A percentile compares a stretch with the other conserved stretches of the same genome.
These are phyloP conservation scores for Gouania willdenowi DNA, from an alignment of 2,797 vertebrate genomes.

Conservation along the genomic window DNA sequence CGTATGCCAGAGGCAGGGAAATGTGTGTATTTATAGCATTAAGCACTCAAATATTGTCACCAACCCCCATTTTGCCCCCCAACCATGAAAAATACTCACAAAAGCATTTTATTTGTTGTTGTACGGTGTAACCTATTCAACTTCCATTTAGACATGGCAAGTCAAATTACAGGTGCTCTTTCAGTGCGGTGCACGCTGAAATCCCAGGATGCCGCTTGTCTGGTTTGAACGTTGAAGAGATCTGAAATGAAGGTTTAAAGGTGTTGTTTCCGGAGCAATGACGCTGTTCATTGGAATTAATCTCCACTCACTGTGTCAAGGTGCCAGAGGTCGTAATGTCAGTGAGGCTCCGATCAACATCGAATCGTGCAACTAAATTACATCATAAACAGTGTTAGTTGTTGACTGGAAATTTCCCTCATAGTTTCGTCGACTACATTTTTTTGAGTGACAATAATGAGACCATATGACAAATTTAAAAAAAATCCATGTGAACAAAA, in stretches of 20 bases:
- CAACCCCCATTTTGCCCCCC: conserved; percentile 68
- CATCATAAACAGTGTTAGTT: too few relatives aligned
- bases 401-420: too few relatives aligned
- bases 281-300: conserved; percentile 51
- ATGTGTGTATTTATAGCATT: conserved; percentile 75
- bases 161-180: conserved; percentile 60
- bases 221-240: conserved; percentile 29
- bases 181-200: conserved; percentile 34
- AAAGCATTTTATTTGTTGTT: conserved; percentile 72
- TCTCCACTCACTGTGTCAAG: conserved; percentile 55
- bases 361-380: conserved; percentile 25
- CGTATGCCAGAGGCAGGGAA: conserved; percentile 67
- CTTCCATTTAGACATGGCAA: conserved; percentile 64
- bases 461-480: too few relatives aligned
- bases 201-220: conserved; percentile 67
- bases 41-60: conserved; percentile 71
- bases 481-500: too few relatives aligned
- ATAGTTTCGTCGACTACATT: too few relatives aligned
- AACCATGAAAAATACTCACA: conserved; percentile 66
- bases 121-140: conserved; percentile 66
- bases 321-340: conserved; percentile 50
- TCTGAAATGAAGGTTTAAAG: conserved; percentile 28
- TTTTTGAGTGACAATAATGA: too few relatives aligned
- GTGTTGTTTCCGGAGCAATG: conserved; percentile 40
- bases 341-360: conserved; percentile 11